Conservation (phyloP, 1,140 invertebrate genomes). For the Lordiphosa mommai region DNA sequence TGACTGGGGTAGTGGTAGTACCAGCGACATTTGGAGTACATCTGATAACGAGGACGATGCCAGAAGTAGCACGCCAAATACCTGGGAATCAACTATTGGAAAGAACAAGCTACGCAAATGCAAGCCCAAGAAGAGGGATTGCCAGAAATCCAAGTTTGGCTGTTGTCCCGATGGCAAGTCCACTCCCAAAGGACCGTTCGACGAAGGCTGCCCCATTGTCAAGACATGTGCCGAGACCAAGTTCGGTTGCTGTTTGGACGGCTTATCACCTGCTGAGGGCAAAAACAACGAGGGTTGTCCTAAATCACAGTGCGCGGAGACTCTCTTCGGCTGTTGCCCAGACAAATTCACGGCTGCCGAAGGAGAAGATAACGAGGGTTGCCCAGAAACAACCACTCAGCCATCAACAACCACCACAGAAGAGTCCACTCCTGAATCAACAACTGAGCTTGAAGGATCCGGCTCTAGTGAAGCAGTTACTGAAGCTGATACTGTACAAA, state of each 20-base stretch:
- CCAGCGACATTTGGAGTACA: slow-evolving; percentile 78
- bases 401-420: slow-evolving; percentile 66
- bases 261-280: slow-evolving; percentile 89
- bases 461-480: slow-evolving; percentile 74
- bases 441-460: slow-evolving; percentile 63
- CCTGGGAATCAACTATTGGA: slow-evolving; percentile 80
- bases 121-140: slow-evolving; percentile 83
- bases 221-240: slow-evolving; percentile 90
- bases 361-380: slow-evolving; percentile 92
- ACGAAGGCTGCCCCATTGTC: slow-evolving; percentile 87
- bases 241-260: slow-evolving; percentile 94
- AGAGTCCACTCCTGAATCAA: slow-evolving; percentile 52
- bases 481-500: slow-evolving; percentile 23
- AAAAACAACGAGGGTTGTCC: slow-evolving; percentile 89
- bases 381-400: slow-evolving; percentile 84
- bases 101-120: slow-evolving; percentile 82
- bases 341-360: slow-evolving; percentile 89
- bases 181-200: slow-evolving; percentile 90
- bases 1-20: slow-evolving; percentile 50
- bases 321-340: slow-evolving; percentile 91
- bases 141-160: slow-evolving; percentile 87
- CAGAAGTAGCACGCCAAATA: slow-evolving; percentile 79
- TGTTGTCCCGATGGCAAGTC: slow-evolving; percentile 94
- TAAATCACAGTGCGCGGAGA: slow-evolving; percentile 86
- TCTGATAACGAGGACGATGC: slow-evolving; percentile 52